A percentile compares a stretch with the other conserved stretches of the same genome.
Conservation (phyloP, 2,113 vertebrate species). For the Albula goreensis region DNA sequence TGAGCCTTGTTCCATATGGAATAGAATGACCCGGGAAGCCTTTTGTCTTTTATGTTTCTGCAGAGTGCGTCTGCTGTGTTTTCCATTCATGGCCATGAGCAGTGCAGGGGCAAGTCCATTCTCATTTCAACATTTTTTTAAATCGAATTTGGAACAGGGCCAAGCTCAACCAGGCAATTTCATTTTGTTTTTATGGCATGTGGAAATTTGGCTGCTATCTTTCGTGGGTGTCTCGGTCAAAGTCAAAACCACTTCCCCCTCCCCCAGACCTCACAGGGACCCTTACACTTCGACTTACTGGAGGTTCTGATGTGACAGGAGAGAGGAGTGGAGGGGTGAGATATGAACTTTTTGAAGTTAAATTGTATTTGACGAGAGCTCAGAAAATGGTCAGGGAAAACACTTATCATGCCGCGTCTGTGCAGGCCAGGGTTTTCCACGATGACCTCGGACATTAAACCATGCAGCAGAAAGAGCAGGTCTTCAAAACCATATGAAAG, state of each 20-base stretch:
- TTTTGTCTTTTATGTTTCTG: background rate
- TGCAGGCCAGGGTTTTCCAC: background rate
- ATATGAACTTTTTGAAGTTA: background rate
- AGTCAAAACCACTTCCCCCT: constrained; percentile 5
- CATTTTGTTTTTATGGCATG: constrained; percentile 7
- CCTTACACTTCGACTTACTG: background rate
- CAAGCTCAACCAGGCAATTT: background rate
- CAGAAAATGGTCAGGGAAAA: background rate
- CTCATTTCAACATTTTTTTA: background rate
- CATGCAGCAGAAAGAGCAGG: background rate
- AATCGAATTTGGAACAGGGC: constrained; percentile 8
- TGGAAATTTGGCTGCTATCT: constrained; percentile 9
- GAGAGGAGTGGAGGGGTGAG: background rate
- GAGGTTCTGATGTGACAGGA: background rate
- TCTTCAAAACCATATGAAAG: background rate
- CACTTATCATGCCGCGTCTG: background rate
- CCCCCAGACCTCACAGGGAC: background rate
- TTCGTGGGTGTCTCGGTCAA: background rate
- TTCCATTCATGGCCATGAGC: background rate
- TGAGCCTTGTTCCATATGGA: constrained; percentile 9
- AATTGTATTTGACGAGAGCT: background rate
- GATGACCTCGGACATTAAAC: background rate
- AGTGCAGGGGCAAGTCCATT: background rate
- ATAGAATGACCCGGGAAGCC: constrained; percentile 1
- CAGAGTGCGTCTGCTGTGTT: background rate